Conservation (phyloP, 2,797 vertebrate species). For the Peromyscus aztecus region DNA sequence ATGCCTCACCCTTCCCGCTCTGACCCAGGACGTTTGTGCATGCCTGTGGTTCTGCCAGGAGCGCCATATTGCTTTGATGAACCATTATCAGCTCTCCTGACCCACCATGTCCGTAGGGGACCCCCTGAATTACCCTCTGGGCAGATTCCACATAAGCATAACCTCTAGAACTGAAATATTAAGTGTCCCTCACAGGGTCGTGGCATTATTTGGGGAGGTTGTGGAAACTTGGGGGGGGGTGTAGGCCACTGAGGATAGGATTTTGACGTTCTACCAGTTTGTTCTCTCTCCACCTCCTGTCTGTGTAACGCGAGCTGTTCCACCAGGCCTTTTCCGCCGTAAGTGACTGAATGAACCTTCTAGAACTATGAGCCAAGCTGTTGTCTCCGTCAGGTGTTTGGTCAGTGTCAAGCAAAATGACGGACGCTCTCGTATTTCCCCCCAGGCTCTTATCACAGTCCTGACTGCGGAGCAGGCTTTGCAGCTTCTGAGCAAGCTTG, state of each 20-base stretch:
- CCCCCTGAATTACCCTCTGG: background rate
- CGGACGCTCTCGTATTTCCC: background rate
- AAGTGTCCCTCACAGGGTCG: background rate
- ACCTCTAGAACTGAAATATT: background rate
- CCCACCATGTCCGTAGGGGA: background rate
- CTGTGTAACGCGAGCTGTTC: background rate
- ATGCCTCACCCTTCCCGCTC: background rate
- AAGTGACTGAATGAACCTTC: background rate
- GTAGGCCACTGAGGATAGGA: background rate
- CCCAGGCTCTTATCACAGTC: background rate
- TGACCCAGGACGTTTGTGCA: background rate
- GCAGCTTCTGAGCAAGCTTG: background rate
- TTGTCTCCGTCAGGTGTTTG: background rate
- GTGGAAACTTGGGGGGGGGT: background rate
- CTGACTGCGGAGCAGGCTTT: rapidly evolving
- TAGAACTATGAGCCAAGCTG: background rate
- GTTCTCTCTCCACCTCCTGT: background rate
- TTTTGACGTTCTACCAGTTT: background rate
- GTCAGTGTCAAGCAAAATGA: background rate
- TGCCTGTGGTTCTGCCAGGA: background rate
- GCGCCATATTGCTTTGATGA: background rate
- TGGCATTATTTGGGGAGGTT: background rate
- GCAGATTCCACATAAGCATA: background rate
- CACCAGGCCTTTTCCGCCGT: background rate
- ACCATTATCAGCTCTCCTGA: background rate